phyloP scores from a whole-genome alignment of 2,113 vertebrate species.

The Lethenteron camtschaticum region DNA sequence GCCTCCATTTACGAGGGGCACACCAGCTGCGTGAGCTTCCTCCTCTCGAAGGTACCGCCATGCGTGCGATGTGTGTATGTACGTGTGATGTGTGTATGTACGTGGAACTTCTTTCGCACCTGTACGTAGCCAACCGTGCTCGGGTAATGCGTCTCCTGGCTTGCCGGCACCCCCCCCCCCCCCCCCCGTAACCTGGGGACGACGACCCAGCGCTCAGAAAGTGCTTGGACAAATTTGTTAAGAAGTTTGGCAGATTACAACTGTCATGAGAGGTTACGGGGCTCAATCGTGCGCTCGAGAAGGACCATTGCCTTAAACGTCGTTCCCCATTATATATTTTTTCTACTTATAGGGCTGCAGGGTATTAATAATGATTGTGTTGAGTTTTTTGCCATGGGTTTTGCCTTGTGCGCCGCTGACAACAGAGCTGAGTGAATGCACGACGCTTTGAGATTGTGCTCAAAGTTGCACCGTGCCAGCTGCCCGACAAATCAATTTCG shows the following conservation, averaged over 20 bases:
- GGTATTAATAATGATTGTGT: no score
- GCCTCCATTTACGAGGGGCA: slow-evolving; percentile 65
- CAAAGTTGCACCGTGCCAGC: no score
- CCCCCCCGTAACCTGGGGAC: neutral
- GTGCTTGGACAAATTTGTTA: neutral
- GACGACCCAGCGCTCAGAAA: neutral
- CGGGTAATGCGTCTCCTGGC: neutral
- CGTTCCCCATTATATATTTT: no score
- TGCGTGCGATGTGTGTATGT: neutral
- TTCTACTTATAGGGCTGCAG: no score
- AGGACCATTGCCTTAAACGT: no score
- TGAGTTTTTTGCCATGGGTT: no score
- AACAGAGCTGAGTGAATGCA: no score
- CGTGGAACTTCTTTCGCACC: neutral
- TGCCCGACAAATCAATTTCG: no score
- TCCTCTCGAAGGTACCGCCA: slow-evolving; percentile 65
- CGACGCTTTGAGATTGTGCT: no score
- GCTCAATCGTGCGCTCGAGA: no score
- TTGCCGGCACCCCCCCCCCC: neutral
- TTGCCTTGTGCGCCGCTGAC: no score
- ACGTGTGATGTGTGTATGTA: neutral
- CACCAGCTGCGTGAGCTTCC: slow-evolving; percentile 52
- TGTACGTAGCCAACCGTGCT: neutral
- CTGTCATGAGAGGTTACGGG: no score
- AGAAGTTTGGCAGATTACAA: neutral